A percentile compares a stretch with the other conserved stretches of the same genome.
phyloP scores from a whole-genome alignment of 2,113 vertebrate species.

The Piprites chloris region DNA sequence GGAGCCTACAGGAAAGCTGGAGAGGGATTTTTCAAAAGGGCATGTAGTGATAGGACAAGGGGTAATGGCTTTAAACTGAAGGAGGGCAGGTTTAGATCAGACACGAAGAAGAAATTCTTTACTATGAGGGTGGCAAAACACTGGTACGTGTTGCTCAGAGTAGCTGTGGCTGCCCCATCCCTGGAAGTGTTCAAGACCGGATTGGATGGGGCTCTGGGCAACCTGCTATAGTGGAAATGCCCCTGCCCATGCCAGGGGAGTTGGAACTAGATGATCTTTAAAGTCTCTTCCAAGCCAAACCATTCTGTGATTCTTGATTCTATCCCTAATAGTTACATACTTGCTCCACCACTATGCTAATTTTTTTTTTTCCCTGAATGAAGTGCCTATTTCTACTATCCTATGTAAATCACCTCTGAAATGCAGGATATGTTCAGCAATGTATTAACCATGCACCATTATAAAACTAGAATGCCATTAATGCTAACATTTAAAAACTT shows the following conservation, averaged over 20 bases:
- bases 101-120: background rate
- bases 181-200: background rate
- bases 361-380: background rate
- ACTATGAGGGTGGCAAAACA: background rate
- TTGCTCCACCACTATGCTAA: background rate
- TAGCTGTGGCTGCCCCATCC: background rate
- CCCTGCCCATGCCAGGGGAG: background rate
- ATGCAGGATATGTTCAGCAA: background rate
- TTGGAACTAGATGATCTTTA: background rate
- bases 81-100: background rate
- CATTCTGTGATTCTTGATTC: background rate
- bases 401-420: background rate
- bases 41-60: background rate
- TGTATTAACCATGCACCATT: background rate
- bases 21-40: background rate
- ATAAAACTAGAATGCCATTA: background rate
- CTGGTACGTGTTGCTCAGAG: background rate
- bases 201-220: background rate
- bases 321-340: background rate
- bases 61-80: background rate
- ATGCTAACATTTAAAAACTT: background rate
- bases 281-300: background rate
- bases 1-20: background rate
- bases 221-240: background rate
- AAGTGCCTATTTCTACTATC: background rate